Evolutionary conservation across 1,140 invertebrate genomes (phyloP).

Genomic region (Leptinotarsa undecemlineata): DNA sequence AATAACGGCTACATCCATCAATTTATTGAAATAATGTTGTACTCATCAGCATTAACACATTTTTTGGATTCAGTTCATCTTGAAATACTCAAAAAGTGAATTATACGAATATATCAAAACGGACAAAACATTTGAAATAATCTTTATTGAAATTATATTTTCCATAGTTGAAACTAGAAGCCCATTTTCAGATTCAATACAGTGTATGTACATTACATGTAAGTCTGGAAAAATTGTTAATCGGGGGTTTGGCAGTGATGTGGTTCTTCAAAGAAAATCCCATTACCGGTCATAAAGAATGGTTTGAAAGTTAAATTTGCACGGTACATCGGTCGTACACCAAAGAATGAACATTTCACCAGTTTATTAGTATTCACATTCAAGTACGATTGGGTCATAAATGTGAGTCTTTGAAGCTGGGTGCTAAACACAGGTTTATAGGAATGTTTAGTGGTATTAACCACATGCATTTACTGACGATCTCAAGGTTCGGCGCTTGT

Average conservation of each 20-base stretch:
- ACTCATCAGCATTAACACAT: too few relatives aligned
- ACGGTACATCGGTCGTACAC: conserved; percentile 1
- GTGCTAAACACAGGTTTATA: conserved; percentile 4
- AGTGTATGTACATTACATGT: too few relatives aligned
- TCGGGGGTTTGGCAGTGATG: background rate
- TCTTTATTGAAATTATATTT: too few relatives aligned
- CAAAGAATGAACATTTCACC: background rate
- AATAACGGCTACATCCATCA: too few relatives aligned
- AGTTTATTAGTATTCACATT: background rate
- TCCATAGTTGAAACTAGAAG: too few relatives aligned
- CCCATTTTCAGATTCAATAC: too few relatives aligned
- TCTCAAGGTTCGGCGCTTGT: background rate
- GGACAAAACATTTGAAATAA: too few relatives aligned
- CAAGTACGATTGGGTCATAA: background rate
- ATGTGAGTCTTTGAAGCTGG: conserved; percentile 1
- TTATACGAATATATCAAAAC: too few relatives aligned
- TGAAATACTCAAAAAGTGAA: too few relatives aligned
- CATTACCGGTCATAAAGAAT: background rate
- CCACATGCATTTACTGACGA: background rate
- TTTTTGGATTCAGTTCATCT: too few relatives aligned
- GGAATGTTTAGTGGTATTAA: background rate
- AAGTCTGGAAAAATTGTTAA: too few relatives aligned
- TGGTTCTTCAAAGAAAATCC: background rate
- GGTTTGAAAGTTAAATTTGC: background rate
- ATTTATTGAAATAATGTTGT: too few relatives aligned